Percentiles rank a stretch among this genome's conserved stretches.
phyloP scores from a whole-genome alignment of 2,888 invertebrate genomes.

The Drosophila barbarae region DNA sequence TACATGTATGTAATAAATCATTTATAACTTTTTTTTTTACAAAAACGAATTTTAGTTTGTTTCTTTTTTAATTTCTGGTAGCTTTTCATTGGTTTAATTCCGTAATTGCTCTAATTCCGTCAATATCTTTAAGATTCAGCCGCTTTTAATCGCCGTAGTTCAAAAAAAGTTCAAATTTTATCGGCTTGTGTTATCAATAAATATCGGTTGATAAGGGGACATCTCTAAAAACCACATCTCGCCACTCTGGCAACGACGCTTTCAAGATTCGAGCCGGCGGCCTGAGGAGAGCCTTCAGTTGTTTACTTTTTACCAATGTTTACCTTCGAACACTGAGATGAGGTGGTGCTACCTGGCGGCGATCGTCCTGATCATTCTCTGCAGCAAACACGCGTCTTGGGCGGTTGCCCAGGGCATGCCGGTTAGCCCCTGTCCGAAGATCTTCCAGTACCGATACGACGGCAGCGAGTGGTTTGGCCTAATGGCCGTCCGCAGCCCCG shows the following conservation, averaged over 20 bases:
- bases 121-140: too few species aligned
- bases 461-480: conserved; percentile 79
- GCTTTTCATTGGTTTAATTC: too few species aligned
- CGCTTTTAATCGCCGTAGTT: too few species aligned
- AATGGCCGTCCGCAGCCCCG: conserved; percentile 77
- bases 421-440: conserved; percentile 77
- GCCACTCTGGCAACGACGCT: neutral
- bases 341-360: conserved; percentile 48
- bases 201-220: neutral
- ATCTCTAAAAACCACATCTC: neutral
- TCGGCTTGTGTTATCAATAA: too few species aligned
- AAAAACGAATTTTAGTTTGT: neutral
- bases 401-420: conserved; percentile 73
- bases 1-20: conserved; percentile 1
- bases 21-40: neutral
- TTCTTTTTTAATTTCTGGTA: neutral
- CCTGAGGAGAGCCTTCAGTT: neutral
- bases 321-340: conserved; percentile 37
- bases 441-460: conserved; percentile 80
- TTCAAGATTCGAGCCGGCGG: neutral
- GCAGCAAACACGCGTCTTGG: conserved; percentile 57
- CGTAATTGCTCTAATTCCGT: too few species aligned
- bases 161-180: too few species aligned
- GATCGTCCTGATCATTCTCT: conserved; percentile 54
- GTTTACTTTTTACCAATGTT: conserved; percentile 5